Evolutionary conservation across 2,797 vertebrate species (phyloP).

Genomic region (Bradypus variegatus): DNA sequence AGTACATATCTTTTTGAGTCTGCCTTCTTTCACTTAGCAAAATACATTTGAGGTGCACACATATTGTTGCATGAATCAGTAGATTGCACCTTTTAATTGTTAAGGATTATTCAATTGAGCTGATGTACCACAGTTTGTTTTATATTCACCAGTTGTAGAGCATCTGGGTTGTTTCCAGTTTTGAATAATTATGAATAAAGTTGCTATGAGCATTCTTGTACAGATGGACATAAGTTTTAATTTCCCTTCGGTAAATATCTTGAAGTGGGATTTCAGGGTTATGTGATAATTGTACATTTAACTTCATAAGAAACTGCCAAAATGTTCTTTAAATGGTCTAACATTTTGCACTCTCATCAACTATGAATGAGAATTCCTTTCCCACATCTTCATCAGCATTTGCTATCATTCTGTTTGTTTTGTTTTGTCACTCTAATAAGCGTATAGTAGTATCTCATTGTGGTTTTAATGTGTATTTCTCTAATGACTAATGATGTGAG

Average conservation of each 20-base stretch:
- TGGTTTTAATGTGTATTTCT: background rate
- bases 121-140: background rate
- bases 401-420: background rate
- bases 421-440: background rate
- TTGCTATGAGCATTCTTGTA: background rate
- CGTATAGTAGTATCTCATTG: background rate
- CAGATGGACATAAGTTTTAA: background rate
- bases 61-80: background rate
- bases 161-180: background rate
- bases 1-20: background rate
- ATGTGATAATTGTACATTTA: background rate
- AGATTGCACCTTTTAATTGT: background rate
- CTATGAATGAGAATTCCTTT: background rate
- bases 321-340: background rate
- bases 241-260: background rate
- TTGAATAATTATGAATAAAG: background rate
- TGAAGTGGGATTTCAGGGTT: background rate
- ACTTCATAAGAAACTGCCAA: background rate
- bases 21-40: background rate
- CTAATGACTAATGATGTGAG: background rate
- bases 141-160: background rate
- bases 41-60: background rate
- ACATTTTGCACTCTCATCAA: background rate
- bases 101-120: background rate
- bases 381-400: background rate